phyloP scores from a whole-genome alignment of 2,113 vertebrate species.

The Neogobius melanostomus region DNA sequence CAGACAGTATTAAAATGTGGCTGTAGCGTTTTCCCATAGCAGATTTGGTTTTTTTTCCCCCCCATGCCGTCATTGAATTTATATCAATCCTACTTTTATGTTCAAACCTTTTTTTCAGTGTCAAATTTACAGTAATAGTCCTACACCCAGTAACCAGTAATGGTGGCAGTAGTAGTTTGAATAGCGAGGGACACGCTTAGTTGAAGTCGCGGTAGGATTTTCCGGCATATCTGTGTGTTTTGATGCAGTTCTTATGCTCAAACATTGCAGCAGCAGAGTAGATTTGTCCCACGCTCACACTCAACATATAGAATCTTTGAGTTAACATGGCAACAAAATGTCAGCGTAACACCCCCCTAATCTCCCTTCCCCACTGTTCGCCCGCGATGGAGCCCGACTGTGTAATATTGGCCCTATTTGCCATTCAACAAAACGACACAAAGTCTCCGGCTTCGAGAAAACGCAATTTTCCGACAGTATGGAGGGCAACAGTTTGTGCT shows the following conservation, averaged over 20 bases:
- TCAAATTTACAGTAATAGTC: background rate
- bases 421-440: slow-evolving; percentile 47
- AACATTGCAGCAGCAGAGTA: background rate
- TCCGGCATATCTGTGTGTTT: background rate
- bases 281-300: background rate
- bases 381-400: slow-evolving; percentile 24
- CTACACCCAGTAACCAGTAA: background rate
- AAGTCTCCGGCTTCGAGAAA: slow-evolving; percentile 51
- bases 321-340: slow-evolving; percentile 27
- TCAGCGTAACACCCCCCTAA: slow-evolving; percentile 31
- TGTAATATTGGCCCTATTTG: slow-evolving; percentile 35
- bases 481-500: slow-evolving; percentile 56
- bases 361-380: slow-evolving; percentile 21
- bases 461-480: slow-evolving; percentile 51
- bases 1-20: slow-evolving; percentile 45
- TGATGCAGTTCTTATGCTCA: background rate
- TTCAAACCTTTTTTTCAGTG: background rate
- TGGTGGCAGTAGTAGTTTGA: background rate
- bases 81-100: background rate
- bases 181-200: too few relatives aligned
- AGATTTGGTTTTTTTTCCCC: slow-evolving; percentile 34
- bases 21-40: slow-evolving; percentile 38
- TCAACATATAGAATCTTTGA: slow-evolving; percentile 14
- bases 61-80: slow-evolving; percentile 17
- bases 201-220: background rate